These are phyloP conservation scores for Resseliella maxima DNA, from an alignment of 2,888 invertebrate species.

Conservation along the genomic window DNA sequence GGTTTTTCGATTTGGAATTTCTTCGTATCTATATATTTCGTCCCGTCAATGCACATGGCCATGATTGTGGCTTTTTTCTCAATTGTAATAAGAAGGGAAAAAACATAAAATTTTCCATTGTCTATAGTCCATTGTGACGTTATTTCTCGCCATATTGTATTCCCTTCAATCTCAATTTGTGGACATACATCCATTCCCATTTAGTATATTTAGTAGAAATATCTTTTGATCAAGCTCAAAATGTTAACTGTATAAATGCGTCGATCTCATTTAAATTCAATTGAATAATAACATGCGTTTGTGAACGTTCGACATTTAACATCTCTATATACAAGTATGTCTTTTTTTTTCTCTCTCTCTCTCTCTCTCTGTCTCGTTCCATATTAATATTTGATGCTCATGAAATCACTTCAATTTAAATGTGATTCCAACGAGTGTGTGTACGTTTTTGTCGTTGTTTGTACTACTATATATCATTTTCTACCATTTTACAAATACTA, in stretches of 20 bases:
- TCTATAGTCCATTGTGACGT: neutral
- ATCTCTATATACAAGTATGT: neutral
- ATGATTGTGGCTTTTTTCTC: neutral
- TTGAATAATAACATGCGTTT: constrained; percentile 44
- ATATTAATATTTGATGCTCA: too few relatives aligned
- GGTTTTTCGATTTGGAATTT: neutral
- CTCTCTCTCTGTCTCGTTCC: neutral
- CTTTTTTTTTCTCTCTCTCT: too few relatives aligned
- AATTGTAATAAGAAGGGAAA: too few relatives aligned
- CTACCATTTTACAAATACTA: neutral
- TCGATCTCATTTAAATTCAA: constrained; percentile 35
- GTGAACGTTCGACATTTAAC: constrained; percentile 7
- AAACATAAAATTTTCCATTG: constrained; percentile 21
- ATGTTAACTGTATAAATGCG: neutral
- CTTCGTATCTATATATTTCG: too few relatives aligned
- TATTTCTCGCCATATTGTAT: neutral
- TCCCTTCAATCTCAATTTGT: neutral
- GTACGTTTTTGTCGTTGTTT: too few relatives aligned
- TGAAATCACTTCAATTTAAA: constrained; percentile 17
- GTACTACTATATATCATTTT: neutral
- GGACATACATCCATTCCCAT: neutral
- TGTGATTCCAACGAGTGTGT: neutral
- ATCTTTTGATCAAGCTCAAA: neutral
- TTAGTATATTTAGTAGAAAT: neutral
- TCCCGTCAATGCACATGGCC: too few relatives aligned